Evolutionary conservation across 1,140 invertebrate genomes (phyloP).

Genomic region (Bombus cullumanus): DNA sequence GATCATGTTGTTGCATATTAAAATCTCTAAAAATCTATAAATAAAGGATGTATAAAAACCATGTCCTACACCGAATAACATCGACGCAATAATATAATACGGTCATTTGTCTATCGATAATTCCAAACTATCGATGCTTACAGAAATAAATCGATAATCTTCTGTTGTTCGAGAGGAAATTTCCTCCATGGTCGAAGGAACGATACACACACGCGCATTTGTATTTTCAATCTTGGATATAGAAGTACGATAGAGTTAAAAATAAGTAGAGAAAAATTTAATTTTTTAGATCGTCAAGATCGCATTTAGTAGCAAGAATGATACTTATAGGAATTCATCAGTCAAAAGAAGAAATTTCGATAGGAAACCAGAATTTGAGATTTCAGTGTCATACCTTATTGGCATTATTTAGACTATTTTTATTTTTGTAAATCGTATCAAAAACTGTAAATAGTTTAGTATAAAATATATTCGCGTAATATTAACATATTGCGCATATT

Average conservation of each 20-base stretch:
- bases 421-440: slow-evolving; percentile 1
- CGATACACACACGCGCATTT: slow-evolving; percentile 81
- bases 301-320: slow-evolving; percentile 92
- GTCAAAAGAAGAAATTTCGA: slow-evolving; percentile 85
- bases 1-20: too few relatives aligned
- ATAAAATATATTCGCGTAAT: slow-evolving; percentile 1
- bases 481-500: not conserved
- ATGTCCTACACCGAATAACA: too few relatives aligned
- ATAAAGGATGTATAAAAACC: too few relatives aligned
- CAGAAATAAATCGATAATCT: not conserved
- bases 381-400: not conserved
- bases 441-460: slow-evolving; percentile 31
- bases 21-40: too few relatives aligned
- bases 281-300: slow-evolving; percentile 85
- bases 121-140: not conserved
- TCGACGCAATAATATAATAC: too few relatives aligned
- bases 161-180: too few relatives aligned
- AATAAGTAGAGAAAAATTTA: not conserved
- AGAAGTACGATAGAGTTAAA: slow-evolving; percentile 65
- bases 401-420: not conserved
- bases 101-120: too few relatives aligned
- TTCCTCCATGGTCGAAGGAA: slow-evolving; percentile 87
- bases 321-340: slow-evolving; percentile 86
- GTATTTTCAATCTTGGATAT: slow-evolving; percentile 6
- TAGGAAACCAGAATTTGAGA: slow-evolving; percentile 82